phyloP scores from a whole-genome alignment of 2,797 vertebrate species.

The Lacerta agilis region DNA sequence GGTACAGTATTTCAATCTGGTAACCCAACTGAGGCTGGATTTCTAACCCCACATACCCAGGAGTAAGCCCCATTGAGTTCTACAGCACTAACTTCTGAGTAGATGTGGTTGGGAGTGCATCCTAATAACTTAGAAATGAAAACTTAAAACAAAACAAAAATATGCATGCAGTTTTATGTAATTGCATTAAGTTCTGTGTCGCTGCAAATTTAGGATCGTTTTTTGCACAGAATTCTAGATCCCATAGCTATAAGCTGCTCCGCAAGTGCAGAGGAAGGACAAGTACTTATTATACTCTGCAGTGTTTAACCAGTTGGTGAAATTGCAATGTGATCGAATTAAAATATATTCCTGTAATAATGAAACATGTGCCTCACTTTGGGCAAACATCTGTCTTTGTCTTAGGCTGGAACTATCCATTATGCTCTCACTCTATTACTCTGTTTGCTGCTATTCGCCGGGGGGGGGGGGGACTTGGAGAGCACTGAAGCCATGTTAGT shows the following conservation, averaged over 20 bases:
- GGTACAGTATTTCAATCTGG: background rate
- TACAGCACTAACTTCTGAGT: no score
- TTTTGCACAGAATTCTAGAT: background rate
- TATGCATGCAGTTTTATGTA: background rate
- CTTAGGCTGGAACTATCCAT: background rate
- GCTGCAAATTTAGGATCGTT: background rate
- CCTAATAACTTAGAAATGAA: background rate
- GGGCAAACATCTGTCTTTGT: slow-evolving; percentile 15
- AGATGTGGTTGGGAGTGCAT: no score
- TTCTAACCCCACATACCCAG: background rate
- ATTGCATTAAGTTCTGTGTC: background rate
- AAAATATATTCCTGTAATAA: slow-evolving; percentile 10
- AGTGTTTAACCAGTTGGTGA: background rate
- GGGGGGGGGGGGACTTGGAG: background rate
- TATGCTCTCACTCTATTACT: background rate
- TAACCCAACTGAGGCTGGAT: background rate
- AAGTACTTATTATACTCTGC: background rate
- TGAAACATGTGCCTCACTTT: background rate
- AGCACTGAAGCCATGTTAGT: background rate
- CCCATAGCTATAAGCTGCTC: background rate
- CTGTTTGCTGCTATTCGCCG: background rate
- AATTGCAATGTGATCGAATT: slow-evolving; percentile 5
- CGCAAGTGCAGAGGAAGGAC: background rate
- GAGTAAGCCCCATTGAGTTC: no score
- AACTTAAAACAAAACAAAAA: background rate